Conservation (phyloP, 2,113 vertebrate genomes). For the Geococcyx californianus region DNA sequence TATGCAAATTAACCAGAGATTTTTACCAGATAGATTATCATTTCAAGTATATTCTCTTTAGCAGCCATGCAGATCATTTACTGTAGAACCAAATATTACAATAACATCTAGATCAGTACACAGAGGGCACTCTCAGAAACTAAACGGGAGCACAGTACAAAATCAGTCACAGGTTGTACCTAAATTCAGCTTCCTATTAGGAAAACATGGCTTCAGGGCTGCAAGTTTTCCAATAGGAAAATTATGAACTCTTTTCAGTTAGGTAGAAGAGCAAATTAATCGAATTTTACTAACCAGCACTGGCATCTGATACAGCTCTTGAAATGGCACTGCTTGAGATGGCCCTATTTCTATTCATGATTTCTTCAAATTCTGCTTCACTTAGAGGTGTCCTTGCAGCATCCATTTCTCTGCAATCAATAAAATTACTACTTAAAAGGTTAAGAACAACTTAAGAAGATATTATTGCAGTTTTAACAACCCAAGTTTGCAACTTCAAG, state of each 20-base stretch:
- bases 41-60: not conserved
- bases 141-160: not conserved
- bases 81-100: not conserved
- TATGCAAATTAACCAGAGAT: not conserved
- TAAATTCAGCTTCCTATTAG: not conserved
- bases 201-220: not conserved
- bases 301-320: slow-evolving; percentile 96
- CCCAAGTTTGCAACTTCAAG: slow-evolving; percentile 63
- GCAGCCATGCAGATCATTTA: not conserved
- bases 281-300: slow-evolving; percentile 86
- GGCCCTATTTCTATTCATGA: slow-evolving; percentile 97
- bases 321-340: slow-evolving; percentile 99
- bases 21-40: not conserved
- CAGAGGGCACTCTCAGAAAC: not conserved
- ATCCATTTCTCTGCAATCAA: slow-evolving; percentile 91
- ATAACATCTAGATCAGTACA: not conserved
- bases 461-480: slow-evolving; percentile 48
- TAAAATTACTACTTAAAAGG: slow-evolving; percentile 56
- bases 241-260: not conserved
- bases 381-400: slow-evolving; percentile 91
- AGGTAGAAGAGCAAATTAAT: not conserved
- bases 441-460: not conserved
- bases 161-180: not conserved
- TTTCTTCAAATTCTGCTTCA: slow-evolving; percentile 99
- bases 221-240: not conserved